phyloP scores from a whole-genome alignment of 2,888 invertebrate genomes.

The Deilephila elpenor region DNA sequence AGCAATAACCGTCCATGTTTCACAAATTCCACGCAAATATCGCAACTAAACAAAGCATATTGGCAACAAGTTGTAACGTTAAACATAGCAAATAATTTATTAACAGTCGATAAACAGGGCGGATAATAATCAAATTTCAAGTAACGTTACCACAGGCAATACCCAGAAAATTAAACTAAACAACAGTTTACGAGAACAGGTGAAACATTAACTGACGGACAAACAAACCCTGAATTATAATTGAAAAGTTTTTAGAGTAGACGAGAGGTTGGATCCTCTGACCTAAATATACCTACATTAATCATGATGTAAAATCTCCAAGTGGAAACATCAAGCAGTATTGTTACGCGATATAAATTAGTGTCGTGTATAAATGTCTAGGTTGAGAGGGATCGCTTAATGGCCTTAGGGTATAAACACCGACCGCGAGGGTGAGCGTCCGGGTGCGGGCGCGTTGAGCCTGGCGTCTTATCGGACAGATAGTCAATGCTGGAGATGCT shows the following conservation, averaged over 20 bases:
- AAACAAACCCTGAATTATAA: background rate
- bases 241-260: background rate
- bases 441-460: no score
- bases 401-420: background rate
- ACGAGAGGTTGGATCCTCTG: background rate
- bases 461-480: no score
- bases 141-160: background rate
- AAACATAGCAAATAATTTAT: background rate
- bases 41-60: no score
- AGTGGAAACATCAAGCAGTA: conserved; percentile 12
- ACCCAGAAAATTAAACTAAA: background rate
- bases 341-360: conserved; percentile 12
- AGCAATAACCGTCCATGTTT: no score
- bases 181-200: background rate
- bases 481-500: no score
- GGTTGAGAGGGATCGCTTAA: background rate
- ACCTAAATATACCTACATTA: conserved; percentile 20
- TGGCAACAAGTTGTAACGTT: background rate
- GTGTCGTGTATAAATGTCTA: conserved; percentile 10
- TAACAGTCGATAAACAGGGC: background rate
- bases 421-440: no score
- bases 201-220: background rate
- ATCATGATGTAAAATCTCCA: conserved; percentile 15
- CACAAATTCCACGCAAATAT: no score
- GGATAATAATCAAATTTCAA: background rate